Conservation (phyloP, 2,888 invertebrate species). For the Anodontia alba region DNA sequence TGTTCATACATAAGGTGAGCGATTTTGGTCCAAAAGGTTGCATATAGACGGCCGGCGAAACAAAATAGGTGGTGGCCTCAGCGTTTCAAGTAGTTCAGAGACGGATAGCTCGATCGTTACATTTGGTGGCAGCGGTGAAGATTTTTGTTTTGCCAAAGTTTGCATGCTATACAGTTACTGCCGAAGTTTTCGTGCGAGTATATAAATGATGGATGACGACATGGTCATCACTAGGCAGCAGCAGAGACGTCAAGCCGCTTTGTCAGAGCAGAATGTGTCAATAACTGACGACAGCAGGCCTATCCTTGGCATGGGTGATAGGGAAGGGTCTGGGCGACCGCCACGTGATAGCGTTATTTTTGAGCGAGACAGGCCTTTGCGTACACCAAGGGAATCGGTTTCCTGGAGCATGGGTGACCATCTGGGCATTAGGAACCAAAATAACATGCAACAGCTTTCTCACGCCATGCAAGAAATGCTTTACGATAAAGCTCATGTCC, state of each 20-base stretch:
- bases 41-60: too few species aligned
- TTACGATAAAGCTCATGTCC: constrained; percentile 31
- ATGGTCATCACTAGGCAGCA: too few species aligned
- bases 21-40: too few species aligned
- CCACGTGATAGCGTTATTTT: not conserved
- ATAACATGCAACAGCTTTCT: too few species aligned
- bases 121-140: constrained; percentile 10
- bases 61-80: too few species aligned
- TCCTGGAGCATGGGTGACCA: not conserved
- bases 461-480: not conserved
- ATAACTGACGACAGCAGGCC: not conserved
- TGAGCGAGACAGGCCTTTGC: not conserved
- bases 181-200: not conserved
- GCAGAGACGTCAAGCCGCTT: too few species aligned
- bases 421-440: not conserved
- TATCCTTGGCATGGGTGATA: too few species aligned
- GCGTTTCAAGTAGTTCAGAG: too few species aligned
- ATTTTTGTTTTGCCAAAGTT: not conserved
- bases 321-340: too few species aligned
- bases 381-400: not conserved
- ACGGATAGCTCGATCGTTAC: too few species aligned
- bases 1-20: too few species aligned
- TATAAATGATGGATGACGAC: not conserved
- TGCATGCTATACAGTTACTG: not conserved
- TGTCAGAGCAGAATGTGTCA: not conserved